phyloP scores from a whole-genome alignment of 2,113 vertebrate species.

The Isurus oxyrinchus region DNA sequence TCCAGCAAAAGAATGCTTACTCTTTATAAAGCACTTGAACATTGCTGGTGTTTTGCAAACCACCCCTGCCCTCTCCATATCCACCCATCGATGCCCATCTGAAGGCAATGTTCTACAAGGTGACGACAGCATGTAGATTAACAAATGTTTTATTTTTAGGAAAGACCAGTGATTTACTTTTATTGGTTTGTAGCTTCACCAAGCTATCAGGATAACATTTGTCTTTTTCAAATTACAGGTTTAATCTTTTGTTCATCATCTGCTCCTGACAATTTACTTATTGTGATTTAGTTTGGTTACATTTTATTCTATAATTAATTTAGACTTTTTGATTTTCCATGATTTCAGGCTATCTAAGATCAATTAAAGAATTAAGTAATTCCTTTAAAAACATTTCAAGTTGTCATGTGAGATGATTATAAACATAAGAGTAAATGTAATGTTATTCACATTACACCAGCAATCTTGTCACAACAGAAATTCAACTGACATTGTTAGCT shows the following conservation, averaged over 20 bases:
- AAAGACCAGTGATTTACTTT: not conserved
- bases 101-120: not conserved
- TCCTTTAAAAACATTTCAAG: not conserved
- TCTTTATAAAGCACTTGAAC: not conserved
- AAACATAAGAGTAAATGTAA: not conserved
- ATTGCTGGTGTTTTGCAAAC: not conserved
- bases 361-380: not conserved
- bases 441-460: not conserved
- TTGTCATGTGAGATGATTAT: not conserved
- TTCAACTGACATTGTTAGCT: not conserved
- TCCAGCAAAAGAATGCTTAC: not conserved
- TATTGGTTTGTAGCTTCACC: not conserved
- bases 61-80: not conserved
- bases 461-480: not conserved
- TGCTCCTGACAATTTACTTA: not conserved
- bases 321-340: not conserved
- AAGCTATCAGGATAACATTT: not conserved
- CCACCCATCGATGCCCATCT: not conserved
- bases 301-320: not conserved
- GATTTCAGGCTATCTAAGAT: not conserved
- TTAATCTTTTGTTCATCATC: not conserved
- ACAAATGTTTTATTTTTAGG: not conserved
- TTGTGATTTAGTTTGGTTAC: not conserved
- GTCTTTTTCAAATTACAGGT: not conserved
- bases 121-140: not conserved